These are phyloP conservation scores for Drosophila ananassae DNA, from an alignment of 1,140 invertebrate species.

Conservation along the genomic window DNA sequence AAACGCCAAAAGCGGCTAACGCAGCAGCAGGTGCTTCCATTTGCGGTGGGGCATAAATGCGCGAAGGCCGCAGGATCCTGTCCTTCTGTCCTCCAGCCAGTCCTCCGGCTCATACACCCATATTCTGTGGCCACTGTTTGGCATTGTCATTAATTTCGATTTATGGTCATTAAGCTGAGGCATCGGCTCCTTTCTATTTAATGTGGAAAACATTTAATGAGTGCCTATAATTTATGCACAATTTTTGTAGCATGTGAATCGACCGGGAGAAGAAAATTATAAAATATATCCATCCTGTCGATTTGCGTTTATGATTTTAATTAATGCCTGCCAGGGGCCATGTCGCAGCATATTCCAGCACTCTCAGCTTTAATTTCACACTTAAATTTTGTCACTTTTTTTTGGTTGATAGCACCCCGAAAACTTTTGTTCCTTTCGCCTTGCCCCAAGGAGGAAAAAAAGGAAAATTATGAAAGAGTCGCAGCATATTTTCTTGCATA, in stretches of 20 bases:
- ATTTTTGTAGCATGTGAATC: slow-evolving; percentile 30
- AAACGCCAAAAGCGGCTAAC: not conserved
- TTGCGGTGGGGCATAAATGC: slow-evolving; percentile 58
- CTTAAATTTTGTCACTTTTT: slow-evolving; percentile 59
- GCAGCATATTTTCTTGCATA: slow-evolving; percentile 80
- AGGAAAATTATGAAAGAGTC: slow-evolving; percentile 78
- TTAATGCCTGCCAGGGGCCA: slow-evolving; percentile 46
- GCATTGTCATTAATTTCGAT: slow-evolving; percentile 76
- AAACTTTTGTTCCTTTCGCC: slow-evolving; percentile 53
- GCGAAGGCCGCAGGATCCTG: slow-evolving; percentile 21
- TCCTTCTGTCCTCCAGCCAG: not conserved
- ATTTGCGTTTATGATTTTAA: slow-evolving; percentile 67
- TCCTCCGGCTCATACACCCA: not conserved
- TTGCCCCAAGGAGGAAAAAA: slow-evolving; percentile 15
- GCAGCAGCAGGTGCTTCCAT: slow-evolving; percentile 67
- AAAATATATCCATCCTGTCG: slow-evolving; percentile 43
- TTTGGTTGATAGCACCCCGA: slow-evolving; percentile 13
- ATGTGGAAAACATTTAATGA: slow-evolving; percentile 71
- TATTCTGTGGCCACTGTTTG: slow-evolving; percentile 33
- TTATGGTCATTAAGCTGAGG: slow-evolving; percentile 77
- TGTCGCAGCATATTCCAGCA: slow-evolving; percentile 9
- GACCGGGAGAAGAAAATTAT: slow-evolving; percentile 35
- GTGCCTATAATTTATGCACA: slow-evolving; percentile 71
- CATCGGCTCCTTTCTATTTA: slow-evolving; percentile 57
- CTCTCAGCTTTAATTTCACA: slow-evolving; percentile 58